Conservation (phyloP, 2,888 invertebrate species). For the Trachelus troglodyta region DNA sequence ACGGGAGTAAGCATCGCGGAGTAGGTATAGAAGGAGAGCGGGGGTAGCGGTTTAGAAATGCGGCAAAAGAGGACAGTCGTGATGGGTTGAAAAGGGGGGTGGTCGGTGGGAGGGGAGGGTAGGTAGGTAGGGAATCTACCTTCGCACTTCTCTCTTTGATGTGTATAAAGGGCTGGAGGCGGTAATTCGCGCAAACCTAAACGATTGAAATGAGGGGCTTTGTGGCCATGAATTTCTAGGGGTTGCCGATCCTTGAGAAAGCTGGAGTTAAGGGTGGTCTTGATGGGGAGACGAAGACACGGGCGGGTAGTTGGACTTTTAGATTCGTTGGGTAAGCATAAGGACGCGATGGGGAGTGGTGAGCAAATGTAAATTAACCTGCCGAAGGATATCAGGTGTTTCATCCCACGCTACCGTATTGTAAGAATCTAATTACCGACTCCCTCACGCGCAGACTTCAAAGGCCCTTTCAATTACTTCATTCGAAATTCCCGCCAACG, state of each 20-base stretch:
- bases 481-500: neutral
- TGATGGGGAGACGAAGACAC: neutral
- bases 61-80: conserved; percentile 27
- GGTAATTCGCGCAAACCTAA: conserved; percentile 46
- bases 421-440: conserved; percentile 15
- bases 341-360: neutral
- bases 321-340: too few relatives aligned
- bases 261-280: neutral
- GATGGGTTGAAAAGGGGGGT: neutral
- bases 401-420: conserved; percentile 11
- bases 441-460: neutral
- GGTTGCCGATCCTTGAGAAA: conserved; percentile 5
- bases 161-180: conserved; percentile 33
- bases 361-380: conserved; percentile 19
- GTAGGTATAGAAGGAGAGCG: conserved; percentile 14
- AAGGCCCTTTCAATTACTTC: neutral
- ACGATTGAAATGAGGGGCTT: conserved; percentile 41
- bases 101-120: neutral
- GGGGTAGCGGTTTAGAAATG: conserved; percentile 26
- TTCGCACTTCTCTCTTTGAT: conserved; percentile 39
- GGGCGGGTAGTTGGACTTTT: too few relatives aligned
- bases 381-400: conserved; percentile 16
- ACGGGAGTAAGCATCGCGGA: too few relatives aligned
- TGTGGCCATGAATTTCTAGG: conserved; percentile 27
- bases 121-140: neutral